phyloP scores from a whole-genome alignment of 2,888 invertebrate genomes.

The Pandemis cinnamomeana region DNA sequence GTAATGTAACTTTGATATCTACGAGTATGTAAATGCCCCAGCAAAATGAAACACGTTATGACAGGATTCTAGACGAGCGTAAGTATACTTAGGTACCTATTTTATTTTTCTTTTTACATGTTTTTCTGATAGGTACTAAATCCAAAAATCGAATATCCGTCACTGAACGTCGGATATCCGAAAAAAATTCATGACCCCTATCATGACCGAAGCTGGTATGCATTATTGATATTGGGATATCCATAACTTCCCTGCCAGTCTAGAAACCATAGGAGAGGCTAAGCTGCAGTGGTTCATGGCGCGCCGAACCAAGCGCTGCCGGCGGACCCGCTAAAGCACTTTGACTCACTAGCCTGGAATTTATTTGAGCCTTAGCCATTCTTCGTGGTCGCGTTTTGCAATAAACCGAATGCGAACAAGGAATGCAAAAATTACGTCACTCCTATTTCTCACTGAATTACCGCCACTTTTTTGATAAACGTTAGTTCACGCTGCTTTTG shows the following conservation, averaged over 20 bases:
- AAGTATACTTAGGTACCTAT: no score
- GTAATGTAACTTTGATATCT: no score
- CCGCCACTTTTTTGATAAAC: slow-evolving; percentile 30
- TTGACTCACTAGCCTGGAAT: slow-evolving; percentile 52
- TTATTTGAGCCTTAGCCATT: slow-evolving; percentile 47
- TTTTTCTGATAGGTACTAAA: no score
- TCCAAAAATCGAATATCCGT: no score
- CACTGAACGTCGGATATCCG: no score
- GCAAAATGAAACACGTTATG: no score
- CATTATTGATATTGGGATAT: no score
- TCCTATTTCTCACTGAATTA: slow-evolving; percentile 10
- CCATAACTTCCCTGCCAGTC: neutral
- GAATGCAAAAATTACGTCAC: slow-evolving; percentile 4
- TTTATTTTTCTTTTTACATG: no score
- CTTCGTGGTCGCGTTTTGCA: slow-evolving; percentile 50
- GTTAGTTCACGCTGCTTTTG: slow-evolving; percentile 45
- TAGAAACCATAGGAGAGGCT: neutral
- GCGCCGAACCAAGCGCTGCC: slow-evolving; percentile 46
- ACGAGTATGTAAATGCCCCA: no score
- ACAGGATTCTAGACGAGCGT: no score
- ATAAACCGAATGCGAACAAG: slow-evolving; percentile 4
- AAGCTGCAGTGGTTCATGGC: slow-evolving; percentile 1
- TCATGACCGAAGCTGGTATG: no score
- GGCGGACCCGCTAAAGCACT: slow-evolving; percentile 47
- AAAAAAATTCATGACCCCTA: no score